Base-by-base conservation (phyloP, 2,113 vertebrate genomes). In the Struthidea cinerea region DNA sequence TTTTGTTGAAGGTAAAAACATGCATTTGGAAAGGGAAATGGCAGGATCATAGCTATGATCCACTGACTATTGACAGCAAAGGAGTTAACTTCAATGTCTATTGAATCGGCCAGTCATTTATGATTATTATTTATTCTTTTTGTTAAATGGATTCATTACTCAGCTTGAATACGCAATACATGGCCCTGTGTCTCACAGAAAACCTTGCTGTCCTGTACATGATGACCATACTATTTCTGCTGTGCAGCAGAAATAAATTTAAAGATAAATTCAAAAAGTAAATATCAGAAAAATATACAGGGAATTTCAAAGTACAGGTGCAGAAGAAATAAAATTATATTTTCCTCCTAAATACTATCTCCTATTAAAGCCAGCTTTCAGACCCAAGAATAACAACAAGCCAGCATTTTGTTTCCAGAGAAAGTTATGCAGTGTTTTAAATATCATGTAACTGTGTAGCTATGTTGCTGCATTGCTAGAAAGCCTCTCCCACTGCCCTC, bases 71-170 rank as follows among this genome's bases (percentile, higher is more conserved):
- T 80, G 82, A 85, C 67, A 94, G 52, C 63, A 84, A 74, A 93
- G 50, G 42, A 76, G 57, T 80, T 87, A 80, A 85, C 70, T 90
- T 93, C 67, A 83, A 63, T 74, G 57, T 65, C 50, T 89, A 77
- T 89, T 93, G 70, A 87, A 85, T 89, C 75, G 65, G 28, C 16
- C 50, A 74, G 50, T 94, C 82, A 83, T 90, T 95, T 95, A 85
- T 81, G 53, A 93, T 80, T 83, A 50, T 83, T 96, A 89, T 95
- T 97, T 96, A 89, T 95, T 80, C 59, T 53, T 92, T 90, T 93
- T 89, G 63, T 37, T 95, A 90, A 93, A 57, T 60, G 26, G 39
- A 55, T 80, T 94, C 6, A 75, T 93, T 93, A 86, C 41, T 93
- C 68, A 81, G 47, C 12, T 86, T 59, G 50, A 81, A 73, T 52